Evolutionary conservation across 2,113 vertebrate species (phyloP).

Genomic region (Sinocyclocheilus grahami): DNA sequence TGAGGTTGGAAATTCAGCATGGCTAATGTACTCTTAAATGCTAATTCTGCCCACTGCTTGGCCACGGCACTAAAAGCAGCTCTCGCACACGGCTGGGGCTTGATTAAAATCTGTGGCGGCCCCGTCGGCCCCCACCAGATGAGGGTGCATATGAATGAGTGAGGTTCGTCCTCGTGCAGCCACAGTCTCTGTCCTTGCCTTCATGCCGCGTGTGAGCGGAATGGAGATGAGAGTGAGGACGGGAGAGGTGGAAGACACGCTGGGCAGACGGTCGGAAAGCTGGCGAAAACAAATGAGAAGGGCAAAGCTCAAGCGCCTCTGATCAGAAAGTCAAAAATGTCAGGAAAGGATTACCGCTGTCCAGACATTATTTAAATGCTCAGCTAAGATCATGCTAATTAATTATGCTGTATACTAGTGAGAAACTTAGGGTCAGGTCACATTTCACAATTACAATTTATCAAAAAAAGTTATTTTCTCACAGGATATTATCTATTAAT

Average conservation of each 20-base stretch:
- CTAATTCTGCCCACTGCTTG: slow-evolving; percentile 55
- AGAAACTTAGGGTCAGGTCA: background rate
- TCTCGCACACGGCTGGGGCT: slow-evolving; percentile 43
- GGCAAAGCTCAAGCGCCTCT: slow-evolving; percentile 35
- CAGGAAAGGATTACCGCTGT: background rate
- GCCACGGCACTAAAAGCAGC: slow-evolving; percentile 40
- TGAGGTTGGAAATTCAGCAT: slow-evolving; percentile 25
- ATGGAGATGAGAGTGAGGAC: slow-evolving; percentile 18
- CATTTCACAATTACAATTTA: background rate
- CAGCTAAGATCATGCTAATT: background rate
- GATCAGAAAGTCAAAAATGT: slow-evolving; percentile 28
- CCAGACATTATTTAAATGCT: background rate
- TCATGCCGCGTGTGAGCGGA: slow-evolving; percentile 15
- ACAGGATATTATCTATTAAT: too few species aligned
- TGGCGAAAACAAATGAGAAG: slow-evolving; percentile 48
- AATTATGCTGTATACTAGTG: background rate
- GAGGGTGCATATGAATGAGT: slow-evolving; percentile 69
- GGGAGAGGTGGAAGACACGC: background rate
- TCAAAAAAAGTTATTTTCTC: too few species aligned
- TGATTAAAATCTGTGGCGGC: slow-evolving; percentile 67
- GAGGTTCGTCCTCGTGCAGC: slow-evolving; percentile 45
- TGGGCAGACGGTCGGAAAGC: slow-evolving; percentile 2
- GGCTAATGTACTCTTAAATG: slow-evolving; percentile 48
- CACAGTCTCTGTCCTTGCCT: slow-evolving; percentile 33
- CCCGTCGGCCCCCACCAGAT: slow-evolving; percentile 49